Evolutionary conservation across 2,888 invertebrate species (phyloP).

Genomic region (Erebia aethiops): DNA sequence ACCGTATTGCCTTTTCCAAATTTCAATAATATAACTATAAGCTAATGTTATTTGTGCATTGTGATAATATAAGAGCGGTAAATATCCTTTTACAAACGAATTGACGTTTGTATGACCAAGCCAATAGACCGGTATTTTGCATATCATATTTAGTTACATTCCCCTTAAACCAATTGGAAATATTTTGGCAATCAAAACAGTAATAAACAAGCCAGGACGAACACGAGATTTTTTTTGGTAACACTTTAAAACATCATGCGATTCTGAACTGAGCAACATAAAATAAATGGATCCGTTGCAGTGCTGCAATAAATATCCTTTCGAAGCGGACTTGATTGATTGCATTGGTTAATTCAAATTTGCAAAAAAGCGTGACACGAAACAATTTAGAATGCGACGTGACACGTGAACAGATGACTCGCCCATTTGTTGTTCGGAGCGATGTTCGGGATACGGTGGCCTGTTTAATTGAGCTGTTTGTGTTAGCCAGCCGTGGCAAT

Average conservation of each 20-base stretch:
- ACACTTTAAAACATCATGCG: constrained; percentile 29
- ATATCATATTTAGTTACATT: background rate
- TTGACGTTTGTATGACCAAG: too few species aligned
- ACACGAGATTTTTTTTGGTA: constrained; percentile 29
- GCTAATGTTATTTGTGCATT: constrained; percentile 3
- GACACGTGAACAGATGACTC: constrained; percentile 62
- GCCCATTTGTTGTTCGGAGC: constrained; percentile 57
- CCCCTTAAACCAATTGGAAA: background rate
- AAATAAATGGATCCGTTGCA: constrained; percentile 36
- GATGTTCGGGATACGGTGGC: constrained; percentile 57
- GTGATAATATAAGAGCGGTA: too few species aligned
- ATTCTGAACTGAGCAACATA: constrained; percentile 24
- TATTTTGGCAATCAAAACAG: background rate
- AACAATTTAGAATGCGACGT: constrained; percentile 72
- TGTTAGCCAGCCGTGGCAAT: constrained; percentile 65
- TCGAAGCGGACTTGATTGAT: constrained; percentile 52
- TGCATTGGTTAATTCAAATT: constrained; percentile 53
- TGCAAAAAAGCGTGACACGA: constrained; percentile 57
- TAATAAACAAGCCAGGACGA: constrained; percentile 1
- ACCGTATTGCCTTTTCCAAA: constrained; percentile 60
- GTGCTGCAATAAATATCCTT: constrained; percentile 39
- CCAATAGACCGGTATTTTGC: background rate
- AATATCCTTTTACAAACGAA: too few species aligned
- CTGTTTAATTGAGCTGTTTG: constrained; percentile 78
- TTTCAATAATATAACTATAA: constrained; percentile 47